phyloP scores from a whole-genome alignment of 2,113 vertebrate species.

The Lycocorax pyrrhopterus region DNA sequence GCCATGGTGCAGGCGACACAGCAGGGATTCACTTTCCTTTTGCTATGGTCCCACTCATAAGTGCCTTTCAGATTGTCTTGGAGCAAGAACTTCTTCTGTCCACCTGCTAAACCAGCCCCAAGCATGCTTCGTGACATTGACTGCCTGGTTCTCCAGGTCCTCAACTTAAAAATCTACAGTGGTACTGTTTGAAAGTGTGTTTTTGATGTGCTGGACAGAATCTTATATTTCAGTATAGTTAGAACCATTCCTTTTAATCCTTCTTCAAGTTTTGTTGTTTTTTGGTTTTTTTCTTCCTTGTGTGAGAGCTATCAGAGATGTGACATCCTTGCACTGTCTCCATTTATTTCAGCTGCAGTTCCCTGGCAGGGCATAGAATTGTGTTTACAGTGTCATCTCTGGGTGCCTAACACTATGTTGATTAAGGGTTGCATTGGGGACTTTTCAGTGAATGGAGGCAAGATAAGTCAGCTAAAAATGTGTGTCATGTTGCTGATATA shows the following conservation, averaged over 20 bases:
- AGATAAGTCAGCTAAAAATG: neutral
- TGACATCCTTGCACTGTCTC: neutral
- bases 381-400: neutral
- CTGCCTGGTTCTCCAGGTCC: neutral
- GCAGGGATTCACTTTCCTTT: neutral
- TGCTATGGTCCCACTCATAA: neutral
- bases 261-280: neutral
- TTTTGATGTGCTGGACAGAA: neutral
- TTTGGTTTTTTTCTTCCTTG: neutral
- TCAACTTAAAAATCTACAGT: neutral
- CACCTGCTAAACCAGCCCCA: neutral
- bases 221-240: neutral
- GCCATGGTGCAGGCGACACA: accelerated
- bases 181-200: neutral
- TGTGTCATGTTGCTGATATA: neutral
- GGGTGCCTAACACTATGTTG: neutral
- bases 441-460: neutral
- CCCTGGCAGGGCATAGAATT: neutral
- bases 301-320: neutral
- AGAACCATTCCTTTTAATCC: neutral
- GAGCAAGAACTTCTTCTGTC: neutral
- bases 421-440: neutral
- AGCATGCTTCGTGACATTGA: neutral
- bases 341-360: neutral
- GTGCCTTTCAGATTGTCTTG: neutral